phyloP scores from a whole-genome alignment of 2,113 vertebrate genomes.

The Panthera leo region DNA sequence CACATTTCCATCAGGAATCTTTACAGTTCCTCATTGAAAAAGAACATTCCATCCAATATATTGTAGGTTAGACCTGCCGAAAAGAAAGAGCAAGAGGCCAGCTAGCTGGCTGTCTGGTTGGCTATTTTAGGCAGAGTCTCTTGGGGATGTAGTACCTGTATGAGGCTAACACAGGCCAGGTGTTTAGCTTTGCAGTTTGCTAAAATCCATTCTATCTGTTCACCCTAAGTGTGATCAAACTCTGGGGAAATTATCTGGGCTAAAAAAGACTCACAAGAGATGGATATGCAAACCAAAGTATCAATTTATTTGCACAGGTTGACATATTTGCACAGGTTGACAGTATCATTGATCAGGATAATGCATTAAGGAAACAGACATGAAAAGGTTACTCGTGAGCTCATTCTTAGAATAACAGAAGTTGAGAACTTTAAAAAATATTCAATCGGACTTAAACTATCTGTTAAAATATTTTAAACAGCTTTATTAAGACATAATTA shows the following conservation, averaged over 20 bases:
- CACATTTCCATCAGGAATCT: neutral
- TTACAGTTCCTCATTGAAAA: neutral
- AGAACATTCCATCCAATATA: neutral
- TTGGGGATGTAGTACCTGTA: neutral
- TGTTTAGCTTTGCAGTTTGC: neutral
- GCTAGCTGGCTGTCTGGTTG: neutral
- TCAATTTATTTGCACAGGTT: neutral
- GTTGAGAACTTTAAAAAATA: neutral
- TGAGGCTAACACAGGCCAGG: neutral
- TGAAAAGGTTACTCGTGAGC: neutral
- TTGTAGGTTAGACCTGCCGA: neutral
- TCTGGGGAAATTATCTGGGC: neutral
- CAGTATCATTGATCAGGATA: neutral
- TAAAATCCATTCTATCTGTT: constrained; percentile 5
- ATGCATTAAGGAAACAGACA: neutral
- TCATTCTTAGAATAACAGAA: neutral
- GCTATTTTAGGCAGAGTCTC: neutral
- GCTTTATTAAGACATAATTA: neutral
- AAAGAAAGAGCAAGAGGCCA: neutral
- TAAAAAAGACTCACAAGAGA: constrained; percentile 2
- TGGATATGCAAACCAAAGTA: neutral
- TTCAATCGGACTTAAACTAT: neutral
- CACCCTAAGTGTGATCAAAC: neutral
- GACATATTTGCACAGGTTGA: neutral
- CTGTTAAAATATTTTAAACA: neutral